Percentiles rank a stretch among this genome's conserved stretches.
These are phyloP conservation scores for Aporrectodea caliginosa DNA, from an alignment of 1,140 invertebrate species.

Conservation along the genomic window DNA sequence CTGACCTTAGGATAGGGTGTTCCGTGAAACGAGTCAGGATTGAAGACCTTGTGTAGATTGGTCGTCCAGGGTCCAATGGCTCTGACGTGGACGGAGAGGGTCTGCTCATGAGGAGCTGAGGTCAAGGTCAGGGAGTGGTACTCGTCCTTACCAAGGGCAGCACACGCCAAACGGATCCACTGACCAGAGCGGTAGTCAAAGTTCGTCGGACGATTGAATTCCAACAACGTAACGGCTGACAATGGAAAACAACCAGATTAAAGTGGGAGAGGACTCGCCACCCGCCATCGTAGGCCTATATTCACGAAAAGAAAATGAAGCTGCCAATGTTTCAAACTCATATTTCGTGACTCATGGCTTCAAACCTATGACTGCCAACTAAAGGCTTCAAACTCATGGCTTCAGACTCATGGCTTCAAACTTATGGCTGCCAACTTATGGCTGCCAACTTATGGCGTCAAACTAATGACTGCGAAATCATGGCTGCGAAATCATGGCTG, in stretches of 20 bases:
- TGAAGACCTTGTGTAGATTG: constrained; percentile 95
- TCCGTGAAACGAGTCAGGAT: constrained; percentile 87
- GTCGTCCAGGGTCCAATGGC: constrained; percentile 91
- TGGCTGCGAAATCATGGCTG: no score
- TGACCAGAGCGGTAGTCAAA: constrained; percentile 89
- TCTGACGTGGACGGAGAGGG: constrained; percentile 94
- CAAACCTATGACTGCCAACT: no score
- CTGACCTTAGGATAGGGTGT: constrained; percentile 72
- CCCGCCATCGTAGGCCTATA: no score
- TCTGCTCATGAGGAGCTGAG: constrained; percentile 96
- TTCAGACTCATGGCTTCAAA: no score
- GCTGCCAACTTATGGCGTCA: no score
- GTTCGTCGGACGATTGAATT: constrained; percentile 77
- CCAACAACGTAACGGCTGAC: constrained; percentile 61
- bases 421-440: no score
- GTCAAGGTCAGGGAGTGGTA: constrained; percentile 98
- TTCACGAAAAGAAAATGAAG: no score
- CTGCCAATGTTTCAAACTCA: no score
- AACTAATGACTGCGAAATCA: no score
- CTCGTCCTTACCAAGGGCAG: constrained; percentile 80
- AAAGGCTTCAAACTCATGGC: no score
- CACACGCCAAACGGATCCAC: constrained; percentile 83
- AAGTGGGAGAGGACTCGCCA: not conserved
- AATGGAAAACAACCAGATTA: constrained; percentile 19
- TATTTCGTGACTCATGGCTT: no score